Evolutionary conservation across 1,140 invertebrate genomes (phyloP), one percentile per base, ranked within the genome.

Genomic region (Microplitis demolitor): DNA sequence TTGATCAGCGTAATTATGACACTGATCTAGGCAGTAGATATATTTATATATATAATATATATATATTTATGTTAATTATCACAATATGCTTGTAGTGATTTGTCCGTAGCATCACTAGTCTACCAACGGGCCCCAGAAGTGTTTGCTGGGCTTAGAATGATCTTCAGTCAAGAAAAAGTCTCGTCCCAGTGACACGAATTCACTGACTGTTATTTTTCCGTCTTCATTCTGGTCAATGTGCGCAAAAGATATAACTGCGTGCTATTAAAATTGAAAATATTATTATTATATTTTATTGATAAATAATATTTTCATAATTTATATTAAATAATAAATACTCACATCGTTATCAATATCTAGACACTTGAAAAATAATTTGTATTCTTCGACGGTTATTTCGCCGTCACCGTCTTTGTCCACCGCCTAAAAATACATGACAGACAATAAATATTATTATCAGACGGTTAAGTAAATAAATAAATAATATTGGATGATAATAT

Each of bases 71-170:
- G 6, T 45, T 39, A 39, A 39, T 39, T 45, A 45, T 45, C 39
- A 45, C 39, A 45, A 45, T 45, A 45, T 11, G 39, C 39, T 45
- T 45, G 24, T 24, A 45, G 11, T 0, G 11, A 45, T 11, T 45
- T 45, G 11, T 45, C 3, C 0, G 6, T 9, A 45, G 3, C 6
- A 45, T n/a, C n/a, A 72, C 82, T 80, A 87, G 73, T 91, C 85
- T 16, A 89, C 86, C 8, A 96, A 83, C 6, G 94, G 94, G 50
- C 94, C 94, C 93, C 93, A 96, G 78, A 96, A 95, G 88, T 94
- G 91, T 86, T 93, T 94, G 78, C 93, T 94, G 51, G 94, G 92
- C 77, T 88, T 90, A 3, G 85, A 89, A 76, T 93, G 90, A 83
- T 96, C 92, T 84, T 95, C 92, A 2, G 91, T 91, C 13, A 92